phyloP scores from a whole-genome alignment of 2,113 vertebrate species.

The Oceanites oceanicus region DNA sequence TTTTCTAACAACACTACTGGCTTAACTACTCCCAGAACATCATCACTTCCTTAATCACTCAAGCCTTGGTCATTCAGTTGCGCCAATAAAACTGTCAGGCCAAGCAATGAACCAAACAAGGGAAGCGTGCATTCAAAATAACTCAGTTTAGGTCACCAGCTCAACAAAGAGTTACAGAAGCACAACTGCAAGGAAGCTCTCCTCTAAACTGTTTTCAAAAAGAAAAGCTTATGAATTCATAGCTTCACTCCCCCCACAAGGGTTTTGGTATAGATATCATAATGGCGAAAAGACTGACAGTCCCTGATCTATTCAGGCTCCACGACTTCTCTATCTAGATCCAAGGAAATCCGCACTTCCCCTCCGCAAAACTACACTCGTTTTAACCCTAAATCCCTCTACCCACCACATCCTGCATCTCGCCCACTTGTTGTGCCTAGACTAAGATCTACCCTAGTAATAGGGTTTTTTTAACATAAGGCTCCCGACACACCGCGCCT shows the following conservation, averaged over 20 bases:
- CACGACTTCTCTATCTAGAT: neutral
- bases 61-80: neutral
- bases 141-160: neutral
- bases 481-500: neutral
- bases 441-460: neutral
- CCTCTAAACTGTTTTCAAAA: neutral
- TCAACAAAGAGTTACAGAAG: neutral
- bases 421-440: neutral
- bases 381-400: neutral
- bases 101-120: neutral
- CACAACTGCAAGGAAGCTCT: neutral
- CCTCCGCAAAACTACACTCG: neutral
- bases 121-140: rapidly evolving
- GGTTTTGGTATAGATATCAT: rapidly evolving
- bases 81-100: neutral
- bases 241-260: neutral
- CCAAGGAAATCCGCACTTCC: neutral
- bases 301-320: neutral
- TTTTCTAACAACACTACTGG: neutral
- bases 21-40: neutral
- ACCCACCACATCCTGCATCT: neutral
- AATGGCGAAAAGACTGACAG: neutral
- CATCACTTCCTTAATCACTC: neutral
- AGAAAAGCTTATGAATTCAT: neutral
- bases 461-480: too few species aligned